phyloP scores from a whole-genome alignment of 2,113 vertebrate genomes.

The Dipodomys merriami region DNA sequence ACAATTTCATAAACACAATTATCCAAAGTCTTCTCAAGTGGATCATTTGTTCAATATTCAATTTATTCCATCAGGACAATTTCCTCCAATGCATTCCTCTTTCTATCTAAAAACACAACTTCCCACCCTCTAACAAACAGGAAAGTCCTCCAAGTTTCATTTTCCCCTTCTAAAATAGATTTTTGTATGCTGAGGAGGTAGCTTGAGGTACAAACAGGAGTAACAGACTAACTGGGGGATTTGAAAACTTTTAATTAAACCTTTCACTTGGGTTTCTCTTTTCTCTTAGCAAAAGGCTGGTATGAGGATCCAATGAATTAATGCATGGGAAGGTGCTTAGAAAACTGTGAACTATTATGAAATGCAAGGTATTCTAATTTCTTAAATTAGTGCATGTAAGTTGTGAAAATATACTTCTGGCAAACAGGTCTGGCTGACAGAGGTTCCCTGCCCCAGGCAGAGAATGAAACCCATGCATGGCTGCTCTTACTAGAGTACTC shows the following conservation, averaged over 20 bases:
- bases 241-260: background rate
- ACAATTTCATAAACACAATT: background rate
- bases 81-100: background rate
- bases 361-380: conserved; percentile 24
- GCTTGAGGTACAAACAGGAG: background rate
- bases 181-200: background rate
- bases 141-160: background rate
- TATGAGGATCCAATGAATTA: conserved; percentile 5
- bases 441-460: background rate
- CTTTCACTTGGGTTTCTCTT: background rate
- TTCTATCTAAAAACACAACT: conserved; percentile 17
- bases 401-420: conserved; percentile 25
- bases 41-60: background rate
- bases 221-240: background rate
- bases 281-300: conserved; percentile 29
- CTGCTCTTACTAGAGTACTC: background rate
- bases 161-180: background rate
- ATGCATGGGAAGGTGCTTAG: conserved; percentile 12
- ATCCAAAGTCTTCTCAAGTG: background rate
- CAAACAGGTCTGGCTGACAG: background rate
- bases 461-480: accelerated
- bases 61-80: background rate
- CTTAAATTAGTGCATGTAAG: background rate
- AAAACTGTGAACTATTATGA: conserved; percentile 52
- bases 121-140: background rate